phyloP scores from a whole-genome alignment of 2,888 invertebrate species.

The Drosophila flavopinicola region DNA sequence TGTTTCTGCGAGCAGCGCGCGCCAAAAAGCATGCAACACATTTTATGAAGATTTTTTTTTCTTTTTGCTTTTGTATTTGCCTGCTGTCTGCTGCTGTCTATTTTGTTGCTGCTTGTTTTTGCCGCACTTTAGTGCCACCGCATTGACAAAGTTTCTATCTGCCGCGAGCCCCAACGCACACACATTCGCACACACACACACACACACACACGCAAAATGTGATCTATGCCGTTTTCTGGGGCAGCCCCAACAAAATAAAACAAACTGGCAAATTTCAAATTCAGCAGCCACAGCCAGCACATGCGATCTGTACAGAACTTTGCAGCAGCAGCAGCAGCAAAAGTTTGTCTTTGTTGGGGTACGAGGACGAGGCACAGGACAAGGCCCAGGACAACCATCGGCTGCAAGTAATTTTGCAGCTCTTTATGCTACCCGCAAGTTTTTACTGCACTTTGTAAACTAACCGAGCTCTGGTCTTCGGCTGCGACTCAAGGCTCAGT shows the following conservation, averaged over 20 bases:
- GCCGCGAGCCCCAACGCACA: slow-evolving; percentile 55
- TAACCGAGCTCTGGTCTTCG: slow-evolving; percentile 52
- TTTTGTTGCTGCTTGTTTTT: slow-evolving; percentile 48
- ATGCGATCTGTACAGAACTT: slow-evolving; percentile 68
- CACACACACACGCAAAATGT: slow-evolving; percentile 54
- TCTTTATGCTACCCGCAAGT: slow-evolving; percentile 79
- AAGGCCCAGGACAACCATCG: slow-evolving; percentile 48
- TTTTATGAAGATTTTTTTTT: slow-evolving; percentile 64
- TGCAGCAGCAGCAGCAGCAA: slow-evolving; percentile 46
- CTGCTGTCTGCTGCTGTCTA: slow-evolving; percentile 27
- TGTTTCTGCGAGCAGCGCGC: slow-evolving; percentile 53
- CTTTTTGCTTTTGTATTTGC: slow-evolving; percentile 31
- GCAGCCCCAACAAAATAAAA: slow-evolving; percentile 52
- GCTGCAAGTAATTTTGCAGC: slow-evolving; percentile 70
- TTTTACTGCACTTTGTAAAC: slow-evolving; percentile 78
- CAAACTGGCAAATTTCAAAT: slow-evolving; percentile 73
- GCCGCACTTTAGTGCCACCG: slow-evolving; percentile 69
- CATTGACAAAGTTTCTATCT: slow-evolving; percentile 71
- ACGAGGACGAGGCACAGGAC: slow-evolving; percentile 25
- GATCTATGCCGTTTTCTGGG: slow-evolving; percentile 73
- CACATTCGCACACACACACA: slow-evolving; percentile 11
- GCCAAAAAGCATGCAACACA: slow-evolving; percentile 70
- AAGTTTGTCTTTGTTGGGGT: slow-evolving; percentile 68
- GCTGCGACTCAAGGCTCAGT: slow-evolving; percentile 12
- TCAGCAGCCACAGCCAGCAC: slow-evolving; percentile 74